A percentile compares a stretch with the other conserved stretches of the same genome.
These are phyloP conservation scores for Porites evermanni DNA, from an alignment of 92 coral and sea anemone genomes.

Conservation along the genomic window DNA sequence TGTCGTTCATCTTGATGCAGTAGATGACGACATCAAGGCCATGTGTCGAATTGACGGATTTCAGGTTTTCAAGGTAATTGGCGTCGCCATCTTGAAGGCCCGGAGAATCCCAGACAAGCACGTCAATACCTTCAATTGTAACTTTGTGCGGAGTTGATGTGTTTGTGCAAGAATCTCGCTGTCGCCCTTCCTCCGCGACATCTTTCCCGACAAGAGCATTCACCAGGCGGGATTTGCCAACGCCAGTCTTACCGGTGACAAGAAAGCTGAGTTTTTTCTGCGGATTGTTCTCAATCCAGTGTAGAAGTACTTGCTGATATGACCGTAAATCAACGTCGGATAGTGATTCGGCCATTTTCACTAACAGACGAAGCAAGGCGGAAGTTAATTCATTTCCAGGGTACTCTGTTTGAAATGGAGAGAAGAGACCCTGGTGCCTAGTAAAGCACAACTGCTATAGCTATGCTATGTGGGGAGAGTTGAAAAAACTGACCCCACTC, in stretches of 20 bases:
- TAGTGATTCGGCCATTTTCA: no score
- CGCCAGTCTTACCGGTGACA: constrained; percentile 62
- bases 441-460: no score
- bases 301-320: not conserved
- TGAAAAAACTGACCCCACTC: no score
- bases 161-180: not conserved
- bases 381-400: no score
- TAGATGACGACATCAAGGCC: constrained; percentile 48
- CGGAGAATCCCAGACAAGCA: constrained; percentile 57
- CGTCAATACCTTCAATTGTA: not conserved
- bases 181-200: constrained; percentile 41
- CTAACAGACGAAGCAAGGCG: no score
- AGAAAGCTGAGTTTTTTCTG: constrained; percentile 12
- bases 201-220: constrained; percentile 42
- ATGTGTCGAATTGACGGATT: not conserved
- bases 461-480: no score
- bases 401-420: no score
- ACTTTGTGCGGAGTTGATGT: not conserved
- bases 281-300: not conserved
- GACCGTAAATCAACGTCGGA: no score
- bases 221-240: constrained; percentile 57
- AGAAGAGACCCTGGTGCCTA: no score
- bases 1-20: constrained; percentile 61
- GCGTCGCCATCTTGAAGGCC: constrained; percentile 51
- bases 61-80: constrained; percentile 26